These are phyloP conservation scores for Chiloscyllium punctatum DNA, from an alignment of 2,797 vertebrate genomes.

Conservation along the genomic window DNA sequence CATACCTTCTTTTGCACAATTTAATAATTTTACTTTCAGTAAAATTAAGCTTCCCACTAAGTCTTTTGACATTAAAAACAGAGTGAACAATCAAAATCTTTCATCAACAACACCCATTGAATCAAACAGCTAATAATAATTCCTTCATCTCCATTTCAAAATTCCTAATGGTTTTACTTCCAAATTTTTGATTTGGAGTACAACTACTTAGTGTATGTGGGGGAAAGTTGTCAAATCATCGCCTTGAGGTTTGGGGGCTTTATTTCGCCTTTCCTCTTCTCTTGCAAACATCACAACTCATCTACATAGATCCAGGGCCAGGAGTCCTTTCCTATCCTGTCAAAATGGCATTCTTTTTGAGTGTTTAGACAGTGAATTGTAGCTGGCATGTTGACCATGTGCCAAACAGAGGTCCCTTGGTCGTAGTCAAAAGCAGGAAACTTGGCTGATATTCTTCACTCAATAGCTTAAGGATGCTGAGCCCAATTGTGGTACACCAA, in stretches of 20 bases:
- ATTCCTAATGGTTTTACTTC: neutral
- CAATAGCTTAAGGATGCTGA: neutral
- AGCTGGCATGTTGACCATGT: neutral
- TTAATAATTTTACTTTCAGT: neutral
- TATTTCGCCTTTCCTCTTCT: neutral
- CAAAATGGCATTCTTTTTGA: neutral
- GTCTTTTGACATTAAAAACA: neutral
- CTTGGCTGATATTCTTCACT: neutral
- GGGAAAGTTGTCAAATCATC: neutral
- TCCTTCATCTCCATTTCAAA: neutral
- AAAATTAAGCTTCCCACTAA: conserved; percentile 16
- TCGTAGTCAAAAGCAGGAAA: neutral
- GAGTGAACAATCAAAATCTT: neutral
- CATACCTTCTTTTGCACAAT: neutral
- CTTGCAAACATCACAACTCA: neutral
- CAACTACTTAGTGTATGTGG: neutral
- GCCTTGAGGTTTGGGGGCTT: neutral
- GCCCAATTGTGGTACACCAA: conserved; percentile 20
- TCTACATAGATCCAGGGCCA: neutral
- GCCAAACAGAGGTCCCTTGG: neutral
- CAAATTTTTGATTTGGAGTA: neutral
- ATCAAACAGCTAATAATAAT: neutral
- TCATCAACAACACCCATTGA: neutral
- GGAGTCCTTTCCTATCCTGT: neutral
- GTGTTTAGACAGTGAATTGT: neutral